phyloP scores from a whole-genome alignment of 37 sponge, comb jelly and placozoan genomes.

The Hormiphora californensis region DNA sequence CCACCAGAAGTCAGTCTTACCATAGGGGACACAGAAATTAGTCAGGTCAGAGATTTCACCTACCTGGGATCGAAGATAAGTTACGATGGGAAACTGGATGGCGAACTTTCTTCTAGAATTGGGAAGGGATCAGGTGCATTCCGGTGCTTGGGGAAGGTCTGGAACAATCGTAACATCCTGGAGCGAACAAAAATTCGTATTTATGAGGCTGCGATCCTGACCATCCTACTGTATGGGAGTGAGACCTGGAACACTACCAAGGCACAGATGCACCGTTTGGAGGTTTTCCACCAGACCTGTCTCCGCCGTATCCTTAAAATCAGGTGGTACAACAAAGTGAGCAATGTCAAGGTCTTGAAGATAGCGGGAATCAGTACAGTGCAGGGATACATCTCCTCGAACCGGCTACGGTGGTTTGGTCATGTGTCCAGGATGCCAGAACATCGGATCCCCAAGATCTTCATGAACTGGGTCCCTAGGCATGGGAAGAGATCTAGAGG shows the following conservation, averaged over 20 bases:
- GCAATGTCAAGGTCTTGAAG: too few relatives aligned
- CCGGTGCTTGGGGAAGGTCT: background rate
- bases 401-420: background rate
- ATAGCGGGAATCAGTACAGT: too few relatives aligned
- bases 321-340: background rate
- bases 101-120: background rate
- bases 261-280: background rate
- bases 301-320: background rate
- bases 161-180: slow-evolving; percentile 2
- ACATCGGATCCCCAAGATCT: background rate
- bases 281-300: background rate
- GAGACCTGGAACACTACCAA: background rate
- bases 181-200: background rate
- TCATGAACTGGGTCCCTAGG: background rate
- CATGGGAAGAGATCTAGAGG: background rate
- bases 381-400: too few relatives aligned
- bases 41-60: slow-evolving; percentile 1
- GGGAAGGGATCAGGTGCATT: background rate
- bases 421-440: background rate
- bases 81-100: background rate
- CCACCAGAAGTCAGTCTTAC: background rate
- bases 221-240: background rate
- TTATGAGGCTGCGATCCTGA: background rate
- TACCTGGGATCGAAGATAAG: background rate
- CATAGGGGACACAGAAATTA: background rate